Base-by-base conservation (phyloP, 1,140 invertebrate species). In the Bombus waltoni region DNA sequence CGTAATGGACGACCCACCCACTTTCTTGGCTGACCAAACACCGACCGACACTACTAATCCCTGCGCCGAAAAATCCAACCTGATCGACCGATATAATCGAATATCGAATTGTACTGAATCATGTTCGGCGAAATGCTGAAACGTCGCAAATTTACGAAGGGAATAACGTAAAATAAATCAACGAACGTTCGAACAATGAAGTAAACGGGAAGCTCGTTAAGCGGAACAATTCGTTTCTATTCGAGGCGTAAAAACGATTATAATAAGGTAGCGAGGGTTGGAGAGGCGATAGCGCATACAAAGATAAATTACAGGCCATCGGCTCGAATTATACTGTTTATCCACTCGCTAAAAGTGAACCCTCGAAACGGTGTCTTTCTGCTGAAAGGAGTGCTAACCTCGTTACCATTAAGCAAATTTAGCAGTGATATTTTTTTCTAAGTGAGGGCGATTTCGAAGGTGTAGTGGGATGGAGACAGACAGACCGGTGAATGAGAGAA, bases 351-450 rank as follows among this genome's bases (percentile, higher is more conserved):
- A 74, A 66, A 75, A 65, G 11, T 22, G 81, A 75, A 59, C 35
- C n/a, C 57, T 47, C 3, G 40, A 66, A 53, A 53, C 47, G 47
- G 18, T 53, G 18, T 53, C 18, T 53, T 53, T 22, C 47, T 22
- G 1, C 6, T 8, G 35, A 78, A 15, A 47, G 11, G 59, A 76
- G 42, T 73, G 53, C n/a, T 10, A 73, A 35, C 42, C 42, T 42
- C 42, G 70, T 81, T 73, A 81, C 35, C 28, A 35, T 86, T 32
- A 25, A 44, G n/a, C 44, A 66, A 66, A 83, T 87, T 73, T 38
- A 25, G 6, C 53, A 18, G 35, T 5, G 73, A 73, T 65, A 66
- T 72, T 73, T 86, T 77, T 62, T 11, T 22, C 6, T 8, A 18
- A 6, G 32, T 8, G 15, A 28, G 35, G 22, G 25, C 8, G 10